A percentile compares a stretch with the other conserved stretches of the same genome.
phyloP scores from a whole-genome alignment of 2,113 vertebrate genomes.

The Leucopsar rothschildi region DNA sequence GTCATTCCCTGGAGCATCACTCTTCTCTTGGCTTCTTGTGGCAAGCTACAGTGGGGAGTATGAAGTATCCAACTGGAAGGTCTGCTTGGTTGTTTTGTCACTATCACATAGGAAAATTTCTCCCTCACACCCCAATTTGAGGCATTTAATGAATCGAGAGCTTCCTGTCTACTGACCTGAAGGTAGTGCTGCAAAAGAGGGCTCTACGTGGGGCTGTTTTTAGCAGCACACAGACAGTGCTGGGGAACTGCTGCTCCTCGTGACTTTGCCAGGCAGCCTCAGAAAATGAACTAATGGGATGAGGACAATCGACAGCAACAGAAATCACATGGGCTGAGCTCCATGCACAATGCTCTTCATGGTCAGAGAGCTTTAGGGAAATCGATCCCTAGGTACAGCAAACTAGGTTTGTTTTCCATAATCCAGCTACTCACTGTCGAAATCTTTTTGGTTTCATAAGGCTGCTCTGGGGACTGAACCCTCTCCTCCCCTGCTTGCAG shows the following conservation, averaged over 20 bases:
- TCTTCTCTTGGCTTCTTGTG: neutral
- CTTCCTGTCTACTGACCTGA: neutral
- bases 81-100: neutral
- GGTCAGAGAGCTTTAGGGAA: conserved; percentile 9
- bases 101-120: neutral
- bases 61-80: neutral
- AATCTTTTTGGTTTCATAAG: neutral
- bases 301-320: neutral
- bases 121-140: accelerated
- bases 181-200: neutral
- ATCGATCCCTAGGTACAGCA: neutral
- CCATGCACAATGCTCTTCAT: neutral
- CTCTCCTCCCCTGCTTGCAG: neutral
- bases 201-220: neutral
- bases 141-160: neutral
- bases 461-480: neutral
- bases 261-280: neutral
- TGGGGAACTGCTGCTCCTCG: neutral
- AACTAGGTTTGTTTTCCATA: neutral
- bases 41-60: neutral
- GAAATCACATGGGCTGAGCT: neutral
- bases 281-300: neutral
- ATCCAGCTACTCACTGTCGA: neutral
- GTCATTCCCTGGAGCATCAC: neutral
- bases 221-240: neutral